phyloP scores from a whole-genome alignment of 2,113 vertebrate species.

The Cyprinodon tularosa region DNA sequence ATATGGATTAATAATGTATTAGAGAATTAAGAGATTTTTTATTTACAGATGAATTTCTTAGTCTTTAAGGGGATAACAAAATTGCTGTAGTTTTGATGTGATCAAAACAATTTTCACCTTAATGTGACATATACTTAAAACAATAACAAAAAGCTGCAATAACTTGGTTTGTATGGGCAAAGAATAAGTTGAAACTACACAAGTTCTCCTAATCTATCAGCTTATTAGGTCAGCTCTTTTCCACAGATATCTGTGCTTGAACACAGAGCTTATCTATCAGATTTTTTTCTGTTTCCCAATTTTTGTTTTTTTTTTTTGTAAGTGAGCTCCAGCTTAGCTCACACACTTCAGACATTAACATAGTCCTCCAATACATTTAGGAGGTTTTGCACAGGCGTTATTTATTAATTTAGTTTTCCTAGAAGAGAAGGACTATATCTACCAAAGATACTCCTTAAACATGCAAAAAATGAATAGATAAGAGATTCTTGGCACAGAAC shows the following conservation, averaged over 20 bases:
- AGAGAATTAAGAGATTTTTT: too few relatives aligned
- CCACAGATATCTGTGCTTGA: too few relatives aligned
- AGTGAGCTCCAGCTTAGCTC: background rate
- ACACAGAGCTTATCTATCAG: background rate
- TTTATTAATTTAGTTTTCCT: too few relatives aligned
- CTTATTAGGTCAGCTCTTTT: too few relatives aligned
- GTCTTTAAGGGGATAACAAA: background rate
- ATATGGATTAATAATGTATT: too few relatives aligned
- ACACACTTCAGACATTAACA: background rate
- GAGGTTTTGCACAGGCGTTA: background rate
- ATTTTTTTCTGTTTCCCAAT: background rate
- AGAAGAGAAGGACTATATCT: background rate
- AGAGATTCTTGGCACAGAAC: background rate
- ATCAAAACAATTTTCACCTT: too few relatives aligned
- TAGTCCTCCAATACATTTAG: background rate
- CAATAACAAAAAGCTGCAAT: background rate
- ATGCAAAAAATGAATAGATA: background rate
- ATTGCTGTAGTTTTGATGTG: background rate
- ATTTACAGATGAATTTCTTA: background rate
- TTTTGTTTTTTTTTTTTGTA: background rate
- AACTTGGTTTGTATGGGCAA: background rate
- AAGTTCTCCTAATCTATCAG: background rate
- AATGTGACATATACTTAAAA: too few relatives aligned
- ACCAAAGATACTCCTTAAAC: background rate
- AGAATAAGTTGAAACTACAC: background rate